phyloP scores from a whole-genome alignment of 2,797 vertebrate genomes.

The Acanthiza pusilla region DNA sequence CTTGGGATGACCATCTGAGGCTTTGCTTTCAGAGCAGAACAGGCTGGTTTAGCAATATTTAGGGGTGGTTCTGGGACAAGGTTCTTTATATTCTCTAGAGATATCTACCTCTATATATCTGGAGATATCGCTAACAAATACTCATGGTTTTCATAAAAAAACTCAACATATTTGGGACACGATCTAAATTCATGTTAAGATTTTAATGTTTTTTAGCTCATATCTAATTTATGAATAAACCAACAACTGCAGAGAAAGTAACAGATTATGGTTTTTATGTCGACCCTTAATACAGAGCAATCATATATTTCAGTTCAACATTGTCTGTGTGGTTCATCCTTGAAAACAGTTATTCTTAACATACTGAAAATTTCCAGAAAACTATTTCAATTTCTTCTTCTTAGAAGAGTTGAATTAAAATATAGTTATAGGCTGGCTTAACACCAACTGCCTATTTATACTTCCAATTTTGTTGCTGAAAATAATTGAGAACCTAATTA shows the following conservation, averaged over 20 bases:
- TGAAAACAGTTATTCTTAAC: not conserved
- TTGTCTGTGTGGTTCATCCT: not conserved
- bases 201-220: not conserved
- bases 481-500: constrained; percentile 62
- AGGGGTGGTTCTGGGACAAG: not conserved
- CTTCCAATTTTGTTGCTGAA: constrained; percentile 42
- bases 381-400: not conserved
- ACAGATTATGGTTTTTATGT: not conserved
- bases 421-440: constrained; percentile 9
- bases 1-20: not conserved
- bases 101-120: too few relatives aligned
- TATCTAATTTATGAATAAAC: not conserved
- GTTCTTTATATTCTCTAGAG: not conserved
- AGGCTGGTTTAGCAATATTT: not conserved
- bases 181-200: not conserved
- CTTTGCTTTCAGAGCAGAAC: not conserved
- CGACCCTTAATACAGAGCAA: not conserved
- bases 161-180: not conserved
- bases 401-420: constrained; percentile 10
- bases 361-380: not conserved
- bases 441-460: constrained; percentile 46
- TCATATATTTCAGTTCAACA: not conserved
- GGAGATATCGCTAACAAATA: not conserved
- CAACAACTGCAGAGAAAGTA: not conserved
- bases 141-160: not conserved